Base-by-base conservation (phyloP, 2,797 vertebrate genomes). In the Danio albolineatus region DNA sequence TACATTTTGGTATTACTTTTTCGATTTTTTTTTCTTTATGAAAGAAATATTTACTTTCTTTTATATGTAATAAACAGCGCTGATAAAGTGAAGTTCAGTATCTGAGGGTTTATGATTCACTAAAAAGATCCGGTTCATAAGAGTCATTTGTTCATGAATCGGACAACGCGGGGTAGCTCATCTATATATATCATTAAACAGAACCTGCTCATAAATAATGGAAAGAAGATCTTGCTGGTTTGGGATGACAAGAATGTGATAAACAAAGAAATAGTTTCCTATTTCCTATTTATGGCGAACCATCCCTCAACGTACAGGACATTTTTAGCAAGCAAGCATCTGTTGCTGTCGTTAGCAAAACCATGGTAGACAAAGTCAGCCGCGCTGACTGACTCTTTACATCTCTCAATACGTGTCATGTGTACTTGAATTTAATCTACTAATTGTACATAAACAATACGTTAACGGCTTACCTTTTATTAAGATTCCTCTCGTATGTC, bases 391-490 rank as follows among this genome's bases (percentile, higher is more conserved):
- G 16, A 7, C 3, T 17, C 43, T 12, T 28, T 28, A 66, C 21
- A 38, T 10, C 36, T 39, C 3, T 28, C 3, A 28, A 28, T 51
- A 38, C 46, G 7, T 38, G 9, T 17, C n/a, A 39, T 19, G 8
- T 8, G 36, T 54, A 70, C n/a, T 41, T 54, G 10, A 4, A 53
- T 41, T 19, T 70, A 41, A n/a, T 48, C 17, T 60, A 8, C 6
- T 51, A 49, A 2, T 5, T 1, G 2, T 13, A 21, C 0, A 70
- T 43, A 51, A 6, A 12, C 12, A 51, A 2, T 41, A n/a, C 4
- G 14, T 44, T 39, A 17, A 62, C n/a, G 2, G 17, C 14, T 73
- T 56, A 73, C 78, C 8, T 46, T 76, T 54, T 12, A 5, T 53
- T 13, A 2, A 12, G 10, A 49, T 61, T 60, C 17, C 17, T 36